A percentile compares a stretch with the other conserved stretches of the same genome.
phyloP scores from a whole-genome alignment of 2,113 vertebrate genomes.

The Campylomormyrus numenius region DNA sequence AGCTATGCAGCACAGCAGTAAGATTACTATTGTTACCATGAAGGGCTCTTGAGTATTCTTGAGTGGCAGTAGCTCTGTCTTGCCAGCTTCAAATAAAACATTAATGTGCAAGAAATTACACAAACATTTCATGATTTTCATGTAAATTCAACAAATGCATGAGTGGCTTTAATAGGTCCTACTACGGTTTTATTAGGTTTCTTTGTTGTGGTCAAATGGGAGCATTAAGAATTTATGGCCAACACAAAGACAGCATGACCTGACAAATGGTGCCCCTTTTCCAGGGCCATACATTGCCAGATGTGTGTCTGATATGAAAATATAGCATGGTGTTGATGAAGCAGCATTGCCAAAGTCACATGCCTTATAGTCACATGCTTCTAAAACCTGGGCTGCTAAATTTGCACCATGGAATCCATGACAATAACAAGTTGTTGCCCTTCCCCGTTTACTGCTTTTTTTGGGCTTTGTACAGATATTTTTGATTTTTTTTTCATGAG shows the following conservation, averaged over 20 bases:
- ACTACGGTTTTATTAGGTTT: neutral
- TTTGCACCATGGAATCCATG: neutral
- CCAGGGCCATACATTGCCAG: no score
- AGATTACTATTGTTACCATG: neutral
- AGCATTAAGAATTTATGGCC: neutral
- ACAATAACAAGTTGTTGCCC: neutral
- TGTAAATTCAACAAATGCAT: neutral
- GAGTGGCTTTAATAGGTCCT: neutral
- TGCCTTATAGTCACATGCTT: neutral
- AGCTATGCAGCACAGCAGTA: neutral
- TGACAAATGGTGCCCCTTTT: neutral
- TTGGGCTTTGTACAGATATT: neutral
- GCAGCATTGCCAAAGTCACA: neutral
- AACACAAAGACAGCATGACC: neutral
- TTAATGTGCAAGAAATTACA: neutral
- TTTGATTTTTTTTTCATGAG: neutral
- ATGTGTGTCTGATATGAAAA: slow-evolving; percentile 6
- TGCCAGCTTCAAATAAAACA: neutral
- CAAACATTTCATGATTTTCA: neutral
- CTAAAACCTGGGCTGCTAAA: neutral
- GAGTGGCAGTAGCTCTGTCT: neutral
- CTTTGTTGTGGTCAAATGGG: neutral
- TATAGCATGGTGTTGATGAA: neutral
- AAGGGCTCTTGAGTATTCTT: neutral
- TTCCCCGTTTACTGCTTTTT: neutral